These are phyloP conservation scores for Nineta flava DNA, from an alignment of 2,888 invertebrate genomes.

Conservation along the genomic window DNA sequence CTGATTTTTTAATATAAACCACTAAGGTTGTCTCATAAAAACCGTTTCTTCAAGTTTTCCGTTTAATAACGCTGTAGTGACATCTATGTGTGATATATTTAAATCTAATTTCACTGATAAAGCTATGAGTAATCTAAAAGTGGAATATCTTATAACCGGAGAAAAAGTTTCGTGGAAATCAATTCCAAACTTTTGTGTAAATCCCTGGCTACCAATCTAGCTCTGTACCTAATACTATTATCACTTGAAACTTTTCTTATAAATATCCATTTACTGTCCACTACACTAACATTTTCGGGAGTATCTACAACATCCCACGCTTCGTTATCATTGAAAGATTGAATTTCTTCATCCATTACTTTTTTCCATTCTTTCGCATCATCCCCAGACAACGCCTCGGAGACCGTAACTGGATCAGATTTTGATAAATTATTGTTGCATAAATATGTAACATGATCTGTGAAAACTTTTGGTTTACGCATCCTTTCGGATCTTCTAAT, in stretches of 20 bases:
- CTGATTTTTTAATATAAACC: no score
- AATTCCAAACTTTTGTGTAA: conserved; percentile 7
- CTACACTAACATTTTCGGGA: background rate
- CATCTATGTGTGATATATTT: no score
- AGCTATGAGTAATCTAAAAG: no score
- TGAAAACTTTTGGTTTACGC: background rate
- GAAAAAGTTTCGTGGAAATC: no score
- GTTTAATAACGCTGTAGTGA: no score
- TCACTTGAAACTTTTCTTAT: background rate
- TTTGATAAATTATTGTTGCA: background rate
- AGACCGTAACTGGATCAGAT: background rate
- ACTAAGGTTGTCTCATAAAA: no score
- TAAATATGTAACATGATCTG: background rate
- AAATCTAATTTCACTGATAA: no score
- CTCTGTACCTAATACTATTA: background rate
- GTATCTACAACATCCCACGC: background rate
- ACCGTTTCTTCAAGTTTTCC: no score
- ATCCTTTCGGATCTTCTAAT: background rate
- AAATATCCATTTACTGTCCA: background rate
- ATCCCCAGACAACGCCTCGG: background rate
- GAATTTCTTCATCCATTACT: background rate
- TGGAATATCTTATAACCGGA: no score
- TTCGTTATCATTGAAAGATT: background rate
- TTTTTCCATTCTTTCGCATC: background rate
- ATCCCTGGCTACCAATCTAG: background rate